Conservation (phyloP, 1,140 invertebrate genomes). For the Sipha flava region DNA sequence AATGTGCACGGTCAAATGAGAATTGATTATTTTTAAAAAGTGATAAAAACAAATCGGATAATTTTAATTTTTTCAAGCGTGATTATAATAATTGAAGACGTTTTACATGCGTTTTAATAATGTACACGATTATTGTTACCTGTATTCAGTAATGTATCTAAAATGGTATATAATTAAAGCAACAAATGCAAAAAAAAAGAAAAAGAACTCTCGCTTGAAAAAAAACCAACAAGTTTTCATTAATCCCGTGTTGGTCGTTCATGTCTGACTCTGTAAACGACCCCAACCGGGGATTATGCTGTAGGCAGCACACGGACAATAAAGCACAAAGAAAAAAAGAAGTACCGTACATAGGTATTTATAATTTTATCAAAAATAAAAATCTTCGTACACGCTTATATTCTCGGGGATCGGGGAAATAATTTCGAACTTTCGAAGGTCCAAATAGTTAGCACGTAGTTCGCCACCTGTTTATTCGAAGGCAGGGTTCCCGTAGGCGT, state of each 20-base stretch:
- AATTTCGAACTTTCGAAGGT: not conserved
- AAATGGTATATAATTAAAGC: slow-evolving; percentile 10
- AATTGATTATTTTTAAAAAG: too few relatives aligned
- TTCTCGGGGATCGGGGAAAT: too few relatives aligned
- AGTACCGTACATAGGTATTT: too few relatives aligned
- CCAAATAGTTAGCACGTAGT: not conserved
- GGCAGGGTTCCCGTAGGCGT: not conserved
- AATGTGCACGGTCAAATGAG: not conserved
- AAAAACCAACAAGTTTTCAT: slow-evolving; percentile 28
- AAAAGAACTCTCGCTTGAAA: not conserved
- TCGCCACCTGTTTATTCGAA: not conserved
- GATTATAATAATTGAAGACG: not conserved
- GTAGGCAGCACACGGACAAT: not conserved
- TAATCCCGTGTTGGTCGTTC: slow-evolving; percentile 20
- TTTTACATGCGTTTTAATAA: not conserved
- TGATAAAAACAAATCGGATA: too few relatives aligned
- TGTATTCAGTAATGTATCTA: not conserved
- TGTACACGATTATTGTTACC: not conserved
- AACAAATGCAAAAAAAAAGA: not conserved
- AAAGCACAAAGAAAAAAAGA: not conserved
- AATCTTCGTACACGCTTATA: not conserved
- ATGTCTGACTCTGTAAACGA: slow-evolving; percentile 5
- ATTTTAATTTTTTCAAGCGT: too few relatives aligned
- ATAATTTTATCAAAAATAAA: too few relatives aligned
- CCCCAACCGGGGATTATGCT: not conserved